These are phyloP conservation scores for Hypomecis punctinalis DNA, from an alignment of 2,888 invertebrate species.

Conservation along the genomic window DNA sequence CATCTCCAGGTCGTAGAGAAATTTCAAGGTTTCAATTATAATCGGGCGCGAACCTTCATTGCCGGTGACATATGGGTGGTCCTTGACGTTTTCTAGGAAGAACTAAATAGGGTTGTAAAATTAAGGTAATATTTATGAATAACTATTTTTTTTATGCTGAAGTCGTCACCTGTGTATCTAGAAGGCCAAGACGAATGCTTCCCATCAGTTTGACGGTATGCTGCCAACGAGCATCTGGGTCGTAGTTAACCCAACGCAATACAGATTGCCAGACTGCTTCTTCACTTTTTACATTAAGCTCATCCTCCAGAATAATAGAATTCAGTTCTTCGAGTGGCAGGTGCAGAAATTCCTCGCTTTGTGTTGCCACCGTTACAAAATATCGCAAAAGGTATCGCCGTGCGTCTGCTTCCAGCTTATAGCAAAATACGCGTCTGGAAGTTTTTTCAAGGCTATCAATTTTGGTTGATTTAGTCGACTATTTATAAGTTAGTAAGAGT, in stretches of 20 bases:
- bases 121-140: constrained; percentile 2
- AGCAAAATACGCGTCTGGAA: constrained; percentile 88
- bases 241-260: constrained; percentile 93
- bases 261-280: constrained; percentile 95
- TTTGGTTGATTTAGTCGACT: constrained; percentile 12
- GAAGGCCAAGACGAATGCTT: constrained; percentile 91
- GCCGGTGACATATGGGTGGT: constrained; percentile 93
- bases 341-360: constrained; percentile 90
- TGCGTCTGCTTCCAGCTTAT: constrained; percentile 88
- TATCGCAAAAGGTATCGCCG: constrained; percentile 90
- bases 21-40: constrained; percentile 95
- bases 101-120: constrained; percentile 78
- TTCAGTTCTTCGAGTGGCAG: constrained; percentile 90
- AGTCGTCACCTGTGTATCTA: constrained; percentile 88
- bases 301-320: constrained; percentile 91
- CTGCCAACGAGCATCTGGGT: constrained; percentile 88
- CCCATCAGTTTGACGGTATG: constrained; percentile 92
- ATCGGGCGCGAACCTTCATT: constrained; percentile 94
- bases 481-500: constrained; percentile 1
- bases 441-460: constrained; percentile 29
- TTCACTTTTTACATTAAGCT: constrained; percentile 94
- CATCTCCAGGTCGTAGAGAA: constrained; percentile 96
- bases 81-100: constrained; percentile 95
- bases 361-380: constrained; percentile 89
- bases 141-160: neutral